phyloP scores from a whole-genome alignment of 2,888 invertebrate species.

The Hirtodrosophila cameraria region DNA sequence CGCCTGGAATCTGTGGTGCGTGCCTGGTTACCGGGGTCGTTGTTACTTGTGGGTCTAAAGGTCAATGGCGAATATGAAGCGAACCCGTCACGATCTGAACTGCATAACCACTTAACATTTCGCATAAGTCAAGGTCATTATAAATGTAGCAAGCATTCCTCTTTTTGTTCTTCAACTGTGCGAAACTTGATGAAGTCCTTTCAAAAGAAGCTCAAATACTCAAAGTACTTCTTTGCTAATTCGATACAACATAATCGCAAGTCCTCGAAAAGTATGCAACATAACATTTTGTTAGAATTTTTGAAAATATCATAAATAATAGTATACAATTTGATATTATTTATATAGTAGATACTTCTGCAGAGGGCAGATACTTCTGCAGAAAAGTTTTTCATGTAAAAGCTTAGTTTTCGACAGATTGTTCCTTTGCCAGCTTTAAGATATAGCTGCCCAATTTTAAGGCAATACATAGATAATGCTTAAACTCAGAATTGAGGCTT shows the following conservation, averaged over 20 bases:
- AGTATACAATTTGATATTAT: too few relatives aligned
- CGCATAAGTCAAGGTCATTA: conserved; percentile 51
- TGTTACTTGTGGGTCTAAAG: conserved; percentile 54
- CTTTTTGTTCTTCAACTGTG: background rate
- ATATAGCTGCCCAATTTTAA: too few relatives aligned
- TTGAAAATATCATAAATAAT: too few relatives aligned
- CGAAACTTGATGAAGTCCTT: conserved; percentile 3
- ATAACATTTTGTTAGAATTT: too few relatives aligned
- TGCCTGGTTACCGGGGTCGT: conserved; percentile 57
- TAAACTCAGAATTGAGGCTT: too few relatives aligned
- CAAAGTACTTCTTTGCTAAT: background rate
- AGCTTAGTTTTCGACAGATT: too few relatives aligned
- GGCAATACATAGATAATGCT: too few relatives aligned
- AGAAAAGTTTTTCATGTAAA: too few relatives aligned
- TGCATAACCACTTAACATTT: conserved; percentile 40
- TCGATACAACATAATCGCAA: too few relatives aligned
- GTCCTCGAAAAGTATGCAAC: conserved; percentile 42
- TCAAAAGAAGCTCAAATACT: conserved; percentile 10
- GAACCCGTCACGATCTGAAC: conserved; percentile 55
- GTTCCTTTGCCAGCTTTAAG: too few relatives aligned
- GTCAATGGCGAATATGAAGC: conserved; percentile 47
- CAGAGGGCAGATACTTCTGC: too few relatives aligned
- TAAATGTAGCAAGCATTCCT: conserved; percentile 18
- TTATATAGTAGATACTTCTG: too few relatives aligned
- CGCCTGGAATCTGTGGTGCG: conserved; percentile 49